These are phyloP conservation scores for Myzus persicae DNA, from an alignment of 1,140 invertebrate species.

Conservation along the genomic window DNA sequence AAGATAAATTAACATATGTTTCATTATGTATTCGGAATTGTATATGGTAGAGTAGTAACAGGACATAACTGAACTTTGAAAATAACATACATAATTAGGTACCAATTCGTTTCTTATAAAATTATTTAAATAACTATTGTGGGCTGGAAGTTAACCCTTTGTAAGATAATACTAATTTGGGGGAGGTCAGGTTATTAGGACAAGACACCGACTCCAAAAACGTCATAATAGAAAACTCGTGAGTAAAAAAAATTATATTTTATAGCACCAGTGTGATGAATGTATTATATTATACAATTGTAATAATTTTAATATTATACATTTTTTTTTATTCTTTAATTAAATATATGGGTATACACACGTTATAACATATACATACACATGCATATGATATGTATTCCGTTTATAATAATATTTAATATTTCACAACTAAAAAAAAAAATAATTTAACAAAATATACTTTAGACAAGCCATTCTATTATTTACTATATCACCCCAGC, in stretches of 20 bases:
- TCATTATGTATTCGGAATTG: not conserved
- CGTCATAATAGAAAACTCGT: not conserved
- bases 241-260: too few relatives aligned
- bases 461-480: not conserved
- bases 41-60: not conserved
- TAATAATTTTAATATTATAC: not conserved
- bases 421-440: not conserved
- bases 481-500: not conserved
- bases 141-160: not conserved
- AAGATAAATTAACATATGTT: not conserved
- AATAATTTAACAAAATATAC: not conserved
- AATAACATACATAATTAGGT: not conserved
- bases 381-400: too few relatives aligned
- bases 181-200: not conserved
- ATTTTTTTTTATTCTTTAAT: too few relatives aligned
- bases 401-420: too few relatives aligned
- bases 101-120: not conserved
- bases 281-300: not conserved
- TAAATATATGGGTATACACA: not conserved
- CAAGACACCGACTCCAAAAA: not conserved
- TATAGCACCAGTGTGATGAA: not conserved
- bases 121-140: not conserved
- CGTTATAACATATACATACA: too few relatives aligned
- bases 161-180: not conserved
- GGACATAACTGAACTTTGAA: conserved; percentile 11